Percentiles rank a stretch among this genome's conserved stretches.
Conservation (phyloP, 2,888 invertebrate species). For the Xanthia togata region DNA sequence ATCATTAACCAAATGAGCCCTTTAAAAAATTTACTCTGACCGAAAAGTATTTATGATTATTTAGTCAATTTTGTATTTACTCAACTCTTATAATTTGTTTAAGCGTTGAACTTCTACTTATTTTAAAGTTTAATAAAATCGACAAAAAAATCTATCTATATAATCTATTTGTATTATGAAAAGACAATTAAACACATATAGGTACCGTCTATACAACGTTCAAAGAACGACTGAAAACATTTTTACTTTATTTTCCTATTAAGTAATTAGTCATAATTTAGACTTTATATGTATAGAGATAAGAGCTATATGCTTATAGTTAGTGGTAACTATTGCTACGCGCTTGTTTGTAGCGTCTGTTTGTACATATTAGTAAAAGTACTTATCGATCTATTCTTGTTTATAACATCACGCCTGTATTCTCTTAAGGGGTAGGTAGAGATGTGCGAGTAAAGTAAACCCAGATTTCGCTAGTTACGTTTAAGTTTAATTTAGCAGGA, state of each 20-base stretch:
- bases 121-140: not conserved
- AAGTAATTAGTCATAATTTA: conserved; percentile 52
- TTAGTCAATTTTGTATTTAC: not conserved
- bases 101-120: not conserved
- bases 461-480: not conserved
- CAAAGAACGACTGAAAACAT: conserved; percentile 7
- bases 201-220: not conserved
- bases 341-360: conserved; percentile 17
- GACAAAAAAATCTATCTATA: too few relatives aligned
- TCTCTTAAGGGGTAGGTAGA: not conserved
- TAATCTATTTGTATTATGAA: too few relatives aligned
- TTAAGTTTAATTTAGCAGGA: not conserved
- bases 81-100: not conserved
- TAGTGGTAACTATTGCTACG: not conserved
- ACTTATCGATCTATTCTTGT: not conserved
- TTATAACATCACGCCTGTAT: not conserved
- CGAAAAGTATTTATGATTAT: not conserved
- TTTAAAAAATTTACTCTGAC: not conserved
- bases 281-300: conserved; percentile 45
- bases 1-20: not conserved
- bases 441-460: not conserved
- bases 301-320: conserved; percentile 34
- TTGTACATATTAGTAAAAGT: conserved; percentile 15
- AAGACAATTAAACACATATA: not conserved
- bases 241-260: conserved; percentile 50